Evolutionary conservation across 1,140 invertebrate genomes (phyloP).

Genomic region (Coelopa frigida): DNA sequence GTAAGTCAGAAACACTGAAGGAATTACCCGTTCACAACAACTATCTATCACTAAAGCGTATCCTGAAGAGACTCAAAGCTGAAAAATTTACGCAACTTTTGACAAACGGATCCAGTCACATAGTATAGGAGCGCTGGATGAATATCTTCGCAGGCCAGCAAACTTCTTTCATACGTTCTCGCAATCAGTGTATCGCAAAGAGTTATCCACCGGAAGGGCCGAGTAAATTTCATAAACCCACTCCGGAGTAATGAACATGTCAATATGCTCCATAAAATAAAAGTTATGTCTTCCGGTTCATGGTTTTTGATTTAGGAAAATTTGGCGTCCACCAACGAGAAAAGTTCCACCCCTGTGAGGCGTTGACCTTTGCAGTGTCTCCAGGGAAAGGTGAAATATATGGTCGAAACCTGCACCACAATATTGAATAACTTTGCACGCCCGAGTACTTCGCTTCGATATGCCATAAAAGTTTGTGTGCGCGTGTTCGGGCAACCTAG

Average conservation of each 20-base stretch:
- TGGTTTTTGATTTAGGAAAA: conserved; percentile 1
- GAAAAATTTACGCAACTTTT: no score
- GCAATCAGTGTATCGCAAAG: no score
- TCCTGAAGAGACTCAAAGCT: no score
- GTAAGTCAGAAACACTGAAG: no score
- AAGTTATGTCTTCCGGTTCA: conserved; percentile 10
- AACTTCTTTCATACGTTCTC: no score
- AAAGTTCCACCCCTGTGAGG: neutral
- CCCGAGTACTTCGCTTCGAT: neutral
- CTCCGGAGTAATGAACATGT: conserved; percentile 14
- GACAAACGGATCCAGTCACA: no score
- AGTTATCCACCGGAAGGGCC: no score
- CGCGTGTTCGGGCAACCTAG: neutral
- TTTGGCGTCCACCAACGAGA: neutral
- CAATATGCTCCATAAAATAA: conserved; percentile 13
- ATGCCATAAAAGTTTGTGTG: conserved; percentile 8
- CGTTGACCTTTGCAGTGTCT: neutral
- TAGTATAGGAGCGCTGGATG: no score
- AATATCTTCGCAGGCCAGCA: no score
- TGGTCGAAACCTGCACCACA: neutral
- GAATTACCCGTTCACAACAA: no score
- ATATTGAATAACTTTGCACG: neutral
- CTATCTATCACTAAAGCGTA: no score
- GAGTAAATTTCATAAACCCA: no score
- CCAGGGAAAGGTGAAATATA: conserved; percentile 8